phyloP scores from a whole-genome alignment of 2,888 invertebrate genomes.

The Uloborus plumipes region DNA sequence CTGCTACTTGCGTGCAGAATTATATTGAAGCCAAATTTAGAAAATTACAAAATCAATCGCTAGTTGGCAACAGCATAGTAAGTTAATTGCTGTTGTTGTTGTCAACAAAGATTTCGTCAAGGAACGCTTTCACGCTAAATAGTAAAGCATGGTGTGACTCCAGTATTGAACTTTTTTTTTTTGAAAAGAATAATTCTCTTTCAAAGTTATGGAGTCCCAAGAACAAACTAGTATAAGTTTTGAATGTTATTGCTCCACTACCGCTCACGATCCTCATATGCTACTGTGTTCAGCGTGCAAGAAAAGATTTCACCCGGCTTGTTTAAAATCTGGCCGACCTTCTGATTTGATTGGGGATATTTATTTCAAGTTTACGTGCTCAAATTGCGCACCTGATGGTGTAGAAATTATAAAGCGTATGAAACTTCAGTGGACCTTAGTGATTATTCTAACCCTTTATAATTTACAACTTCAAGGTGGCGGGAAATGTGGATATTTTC shows the following conservation, averaged over 20 bases:
- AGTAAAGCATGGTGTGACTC: no score
- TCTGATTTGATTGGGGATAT: slow-evolving; percentile 82
- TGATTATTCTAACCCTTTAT: slow-evolving; percentile 81
- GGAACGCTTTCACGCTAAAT: no score
- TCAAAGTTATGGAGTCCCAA: no score
- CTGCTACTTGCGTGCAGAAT: no score
- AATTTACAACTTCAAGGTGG: slow-evolving; percentile 82
- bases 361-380: slow-evolving; percentile 81
- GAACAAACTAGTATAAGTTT: no score
- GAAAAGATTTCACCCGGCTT: slow-evolving; percentile 72
- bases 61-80: no score
- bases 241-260: slow-evolving; percentile 37
- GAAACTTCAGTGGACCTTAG: slow-evolving; percentile 82
- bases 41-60: no score
- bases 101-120: no score
- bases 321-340: slow-evolving; percentile 79
- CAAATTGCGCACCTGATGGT: slow-evolving; percentile 76
- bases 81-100: no score
- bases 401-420: slow-evolving; percentile 78
- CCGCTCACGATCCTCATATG: slow-evolving; percentile 34
- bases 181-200: no score
- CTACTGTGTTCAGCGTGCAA: slow-evolving; percentile 33
- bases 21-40: no score
- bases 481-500: slow-evolving; percentile 85
- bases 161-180: no score